These are phyloP conservation scores for Heliconius sara DNA, from an alignment of 2,888 invertebrate species.

Conservation along the genomic window DNA sequence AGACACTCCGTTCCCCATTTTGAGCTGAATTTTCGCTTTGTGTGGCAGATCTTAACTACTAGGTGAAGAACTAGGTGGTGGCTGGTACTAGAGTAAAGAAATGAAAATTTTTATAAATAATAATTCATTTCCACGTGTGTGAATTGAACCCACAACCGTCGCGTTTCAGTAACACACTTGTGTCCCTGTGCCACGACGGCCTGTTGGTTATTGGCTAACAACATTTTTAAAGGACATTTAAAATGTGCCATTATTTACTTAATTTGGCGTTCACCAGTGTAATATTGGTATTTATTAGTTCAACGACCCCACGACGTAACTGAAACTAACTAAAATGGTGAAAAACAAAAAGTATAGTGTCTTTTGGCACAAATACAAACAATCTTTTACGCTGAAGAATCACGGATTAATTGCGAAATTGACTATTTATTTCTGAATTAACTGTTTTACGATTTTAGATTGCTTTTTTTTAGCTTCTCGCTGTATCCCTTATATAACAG, in stretches of 20 bases:
- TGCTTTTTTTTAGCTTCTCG: neutral
- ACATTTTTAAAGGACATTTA: too few species aligned
- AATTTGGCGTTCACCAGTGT: neutral
- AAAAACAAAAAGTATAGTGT: neutral
- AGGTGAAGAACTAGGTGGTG: too few species aligned
- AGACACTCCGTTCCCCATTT: neutral
- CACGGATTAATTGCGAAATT: neutral
- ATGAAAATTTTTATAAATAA: neutral
- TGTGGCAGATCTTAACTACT: neutral
- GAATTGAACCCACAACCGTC: too few species aligned
- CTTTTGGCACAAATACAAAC: constrained; percentile 6
- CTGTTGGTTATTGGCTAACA: too few species aligned
- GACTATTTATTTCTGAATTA: neutral
- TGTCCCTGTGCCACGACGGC: too few species aligned
- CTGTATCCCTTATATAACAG: too few species aligned
- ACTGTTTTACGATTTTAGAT: neutral
- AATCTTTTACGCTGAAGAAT: neutral
- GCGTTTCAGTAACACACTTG: too few species aligned
- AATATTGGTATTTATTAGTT: constrained; percentile 2
- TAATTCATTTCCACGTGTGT: too few species aligned
- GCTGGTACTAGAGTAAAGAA: neutral
- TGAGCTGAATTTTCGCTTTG: neutral
- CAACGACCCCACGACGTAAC: neutral
- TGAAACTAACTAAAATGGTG: neutral
- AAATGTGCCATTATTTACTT: neutral